Conservation (phyloP, 2,797 vertebrate species). For the Centropyge bicolor region DNA sequence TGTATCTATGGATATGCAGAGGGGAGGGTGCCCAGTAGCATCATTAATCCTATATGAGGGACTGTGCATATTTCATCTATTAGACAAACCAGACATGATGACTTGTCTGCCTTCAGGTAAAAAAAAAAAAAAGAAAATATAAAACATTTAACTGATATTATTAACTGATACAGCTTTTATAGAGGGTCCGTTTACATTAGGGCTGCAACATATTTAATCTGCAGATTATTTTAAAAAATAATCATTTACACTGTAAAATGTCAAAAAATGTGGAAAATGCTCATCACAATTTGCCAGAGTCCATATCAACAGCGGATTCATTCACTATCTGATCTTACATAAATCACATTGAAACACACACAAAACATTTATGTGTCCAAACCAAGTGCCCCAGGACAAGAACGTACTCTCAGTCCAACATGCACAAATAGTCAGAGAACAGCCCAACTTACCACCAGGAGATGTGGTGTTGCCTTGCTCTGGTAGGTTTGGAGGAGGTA, state of each 20-base stretch:
- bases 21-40: background rate
- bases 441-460: constrained; percentile 65
- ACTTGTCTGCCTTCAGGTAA: background rate
- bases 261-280: too few species aligned
- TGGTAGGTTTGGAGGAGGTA: constrained; percentile 75
- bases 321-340: background rate
- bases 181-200: too few species aligned
- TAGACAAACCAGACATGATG: background rate
- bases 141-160: background rate
- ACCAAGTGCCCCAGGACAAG: background rate
- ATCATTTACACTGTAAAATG: too few species aligned
- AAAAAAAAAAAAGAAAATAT: too few species aligned
- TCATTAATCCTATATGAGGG: background rate
- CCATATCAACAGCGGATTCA: too few species aligned
- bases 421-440: background rate
- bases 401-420: background rate
- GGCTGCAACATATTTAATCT: too few species aligned
- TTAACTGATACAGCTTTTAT: too few species aligned
- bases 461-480: constrained; percentile 2
- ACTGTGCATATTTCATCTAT: background rate
- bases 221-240: too few species aligned
- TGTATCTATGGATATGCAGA: background rate
- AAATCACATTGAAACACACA: background rate
- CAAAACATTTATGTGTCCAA: background rate
- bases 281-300: too few species aligned